phyloP scores from a whole-genome alignment of 2,888 invertebrate genomes.

The Leptothorax acervorum region DNA sequence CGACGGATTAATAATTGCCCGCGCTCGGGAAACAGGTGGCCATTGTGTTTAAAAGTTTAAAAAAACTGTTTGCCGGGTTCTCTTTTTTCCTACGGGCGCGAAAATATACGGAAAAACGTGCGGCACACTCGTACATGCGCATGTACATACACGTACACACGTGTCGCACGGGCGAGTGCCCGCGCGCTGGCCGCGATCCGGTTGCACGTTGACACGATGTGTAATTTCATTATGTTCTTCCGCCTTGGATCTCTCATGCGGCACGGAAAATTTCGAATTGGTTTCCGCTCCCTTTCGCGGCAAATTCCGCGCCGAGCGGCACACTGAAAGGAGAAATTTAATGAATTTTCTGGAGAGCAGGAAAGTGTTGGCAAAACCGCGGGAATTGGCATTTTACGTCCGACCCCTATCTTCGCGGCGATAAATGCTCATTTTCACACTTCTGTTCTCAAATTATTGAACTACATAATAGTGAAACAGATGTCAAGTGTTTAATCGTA shows the following conservation, averaged over 20 bases:
- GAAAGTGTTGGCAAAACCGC: constrained; percentile 15
- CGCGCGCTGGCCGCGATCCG: constrained; percentile 7
- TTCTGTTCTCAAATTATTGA: background rate
- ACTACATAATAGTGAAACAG: background rate
- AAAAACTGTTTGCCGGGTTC: constrained; percentile 4
- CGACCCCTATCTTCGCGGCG: background rate
- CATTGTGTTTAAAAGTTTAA: constrained; percentile 47
- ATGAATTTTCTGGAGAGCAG: constrained; percentile 24
- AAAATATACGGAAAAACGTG: constrained; percentile 50
- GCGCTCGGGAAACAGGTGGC: constrained; percentile 38
- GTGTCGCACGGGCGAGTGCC: background rate
- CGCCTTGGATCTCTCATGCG: constrained; percentile 48
- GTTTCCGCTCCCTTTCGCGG: constrained; percentile 38
- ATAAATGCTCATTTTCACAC: background rate
- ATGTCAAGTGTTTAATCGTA: background rate
- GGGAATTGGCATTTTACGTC: constrained; percentile 22
- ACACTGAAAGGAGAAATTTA: constrained; percentile 26
- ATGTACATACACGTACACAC: background rate
- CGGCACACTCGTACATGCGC: background rate
- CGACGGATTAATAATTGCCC: constrained; percentile 46
- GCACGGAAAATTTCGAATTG: constrained; percentile 42
- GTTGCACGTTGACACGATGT: constrained; percentile 52
- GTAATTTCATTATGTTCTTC: constrained; percentile 52
- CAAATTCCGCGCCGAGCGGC: constrained; percentile 14
- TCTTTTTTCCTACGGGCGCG: constrained; percentile 25